Percentiles rank a stretch among this genome's conserved stretches.
These are phyloP conservation scores for Bufo gargarizans DNA, from an alignment of 2,113 vertebrate species.

Conservation along the genomic window DNA sequence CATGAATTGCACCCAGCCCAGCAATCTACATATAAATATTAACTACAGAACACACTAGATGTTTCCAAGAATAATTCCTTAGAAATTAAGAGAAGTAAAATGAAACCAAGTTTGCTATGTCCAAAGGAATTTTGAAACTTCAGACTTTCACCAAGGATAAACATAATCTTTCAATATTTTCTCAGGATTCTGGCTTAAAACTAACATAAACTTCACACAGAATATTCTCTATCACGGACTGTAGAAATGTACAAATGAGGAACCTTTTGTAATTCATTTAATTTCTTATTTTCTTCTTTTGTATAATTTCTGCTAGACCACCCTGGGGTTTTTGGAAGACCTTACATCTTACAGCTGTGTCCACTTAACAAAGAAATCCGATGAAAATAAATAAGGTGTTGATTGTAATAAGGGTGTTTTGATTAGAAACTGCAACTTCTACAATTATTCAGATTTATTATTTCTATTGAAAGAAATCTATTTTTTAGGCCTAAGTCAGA, in stretches of 20 bases:
- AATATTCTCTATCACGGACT: neutral
- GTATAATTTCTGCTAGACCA: conserved; percentile 29
- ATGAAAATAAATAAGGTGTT: conserved; percentile 36
- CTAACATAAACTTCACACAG: conserved; percentile 41
- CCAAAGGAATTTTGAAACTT: conserved; percentile 39
- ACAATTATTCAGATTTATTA: conserved; percentile 26
- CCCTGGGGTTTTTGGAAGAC: conserved; percentile 36
- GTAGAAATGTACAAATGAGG: neutral
- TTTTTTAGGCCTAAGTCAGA: neutral
- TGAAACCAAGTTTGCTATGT: conserved; percentile 48
- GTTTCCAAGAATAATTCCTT: conserved; percentile 41
- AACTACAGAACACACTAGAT: neutral
- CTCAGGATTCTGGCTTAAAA: conserved; percentile 35
- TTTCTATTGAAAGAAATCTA: neutral
- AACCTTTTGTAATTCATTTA: neutral
- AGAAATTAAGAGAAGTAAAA: conserved; percentile 45
- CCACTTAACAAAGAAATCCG: conserved; percentile 14
- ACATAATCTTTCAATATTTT: conserved; percentile 46
- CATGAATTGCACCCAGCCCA: neutral
- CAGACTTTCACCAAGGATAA: conserved; percentile 35
- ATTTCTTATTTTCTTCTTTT: neutral
- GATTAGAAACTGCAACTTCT: conserved; percentile 15
- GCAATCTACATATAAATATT: conserved; percentile 34
- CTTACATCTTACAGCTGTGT: conserved; percentile 20
- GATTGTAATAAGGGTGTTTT: conserved; percentile 5